Percentiles rank a stretch among this genome's conserved stretches.
phyloP scores from a whole-genome alignment of 1,140 invertebrate genomes.

The Drosophila virilis region DNA sequence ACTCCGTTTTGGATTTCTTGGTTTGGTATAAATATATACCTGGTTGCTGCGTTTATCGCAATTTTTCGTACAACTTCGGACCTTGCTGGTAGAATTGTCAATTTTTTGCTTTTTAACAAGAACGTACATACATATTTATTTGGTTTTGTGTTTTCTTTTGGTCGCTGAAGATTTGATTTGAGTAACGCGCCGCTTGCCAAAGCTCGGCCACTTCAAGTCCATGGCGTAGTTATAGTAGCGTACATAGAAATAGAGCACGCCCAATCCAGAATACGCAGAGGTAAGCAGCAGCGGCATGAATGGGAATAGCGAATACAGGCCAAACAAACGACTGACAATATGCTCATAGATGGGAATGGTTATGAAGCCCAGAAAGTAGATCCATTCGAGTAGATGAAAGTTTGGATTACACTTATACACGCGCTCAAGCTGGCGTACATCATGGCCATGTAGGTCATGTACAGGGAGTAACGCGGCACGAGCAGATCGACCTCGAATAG shows the following conservation, averaged over 20 bases:
- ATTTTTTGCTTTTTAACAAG: constrained; percentile 2
- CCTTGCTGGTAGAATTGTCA: too few species aligned
- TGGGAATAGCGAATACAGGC: constrained; percentile 88
- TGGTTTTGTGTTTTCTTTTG: constrained; percentile 58
- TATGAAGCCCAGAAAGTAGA: constrained; percentile 90
- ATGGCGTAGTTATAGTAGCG: constrained; percentile 86
- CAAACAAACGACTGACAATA: constrained; percentile 87
- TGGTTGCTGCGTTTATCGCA: too few species aligned
- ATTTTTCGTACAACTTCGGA: too few species aligned
- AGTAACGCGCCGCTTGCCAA: constrained; percentile 20
- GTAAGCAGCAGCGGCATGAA: constrained; percentile 95
- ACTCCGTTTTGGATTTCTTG: too few species aligned
- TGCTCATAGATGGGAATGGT: constrained; percentile 91
- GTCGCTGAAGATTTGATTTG: constrained; percentile 19
- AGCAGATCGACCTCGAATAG: constrained; percentile 90
- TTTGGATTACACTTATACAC: constrained; percentile 81
- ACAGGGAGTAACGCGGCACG: constrained; percentile 88
- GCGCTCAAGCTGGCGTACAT: constrained; percentile 57
- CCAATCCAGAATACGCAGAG: constrained; percentile 94
- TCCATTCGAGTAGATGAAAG: constrained; percentile 86
- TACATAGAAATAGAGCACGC: constrained; percentile 91
- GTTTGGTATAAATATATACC: too few species aligned
- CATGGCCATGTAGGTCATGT: constrained; percentile 87
- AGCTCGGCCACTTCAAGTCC: constrained; percentile 29
- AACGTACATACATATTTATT: constrained; percentile 49